A percentile compares a stretch with the other conserved stretches of the same genome.
Conservation (phyloP, 2,113 vertebrate genomes). For the Charadrius vociferus region DNA sequence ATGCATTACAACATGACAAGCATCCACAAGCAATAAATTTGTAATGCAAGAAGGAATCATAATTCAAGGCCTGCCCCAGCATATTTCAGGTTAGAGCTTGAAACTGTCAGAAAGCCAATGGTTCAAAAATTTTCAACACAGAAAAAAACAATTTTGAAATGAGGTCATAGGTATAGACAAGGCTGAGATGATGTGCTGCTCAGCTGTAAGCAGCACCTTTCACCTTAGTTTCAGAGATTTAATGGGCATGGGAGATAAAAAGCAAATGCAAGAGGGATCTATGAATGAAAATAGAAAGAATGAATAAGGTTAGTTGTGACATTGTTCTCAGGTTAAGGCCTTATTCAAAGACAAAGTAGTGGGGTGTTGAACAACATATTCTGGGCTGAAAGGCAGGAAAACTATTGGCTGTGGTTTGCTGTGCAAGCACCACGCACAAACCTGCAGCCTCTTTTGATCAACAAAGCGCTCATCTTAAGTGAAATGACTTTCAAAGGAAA, state of each 20-base stretch:
- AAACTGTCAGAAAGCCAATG: neutral
- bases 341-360: neutral
- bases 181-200: neutral
- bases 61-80: neutral
- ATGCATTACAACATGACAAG: slow-evolving; percentile 3
- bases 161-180: neutral
- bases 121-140: neutral
- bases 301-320: neutral
- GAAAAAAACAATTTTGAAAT: neutral
- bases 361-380: neutral
- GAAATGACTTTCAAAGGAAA: neutral
- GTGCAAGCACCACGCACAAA: neutral
- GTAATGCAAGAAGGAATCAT: slow-evolving; percentile 11
- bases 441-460: neutral
- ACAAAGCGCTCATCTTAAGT: neutral
- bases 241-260: neutral
- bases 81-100: neutral
- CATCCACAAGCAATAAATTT: slow-evolving; percentile 28
- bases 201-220: neutral
- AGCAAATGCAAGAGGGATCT: neutral
- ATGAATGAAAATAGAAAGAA: neutral
- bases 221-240: neutral
- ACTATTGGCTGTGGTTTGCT: neutral
- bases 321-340: neutral
- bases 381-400: neutral